phyloP scores from a whole-genome alignment of 1,140 invertebrate genomes.

The Bacillus rossius region DNA sequence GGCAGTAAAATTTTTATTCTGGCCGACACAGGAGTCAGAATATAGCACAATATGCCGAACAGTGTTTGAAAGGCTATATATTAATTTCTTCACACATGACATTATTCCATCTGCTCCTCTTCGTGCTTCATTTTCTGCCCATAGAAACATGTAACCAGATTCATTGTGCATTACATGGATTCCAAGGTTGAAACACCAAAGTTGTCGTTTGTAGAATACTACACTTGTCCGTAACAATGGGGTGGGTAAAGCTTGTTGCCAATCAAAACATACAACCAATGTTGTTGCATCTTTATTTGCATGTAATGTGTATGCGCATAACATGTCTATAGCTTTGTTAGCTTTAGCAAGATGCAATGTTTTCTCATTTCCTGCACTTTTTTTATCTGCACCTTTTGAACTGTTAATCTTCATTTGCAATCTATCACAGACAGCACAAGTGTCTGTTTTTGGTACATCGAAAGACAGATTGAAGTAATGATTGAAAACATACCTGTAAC shows the following conservation, averaged over 20 bases:
- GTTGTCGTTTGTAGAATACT: slow-evolving; percentile 19
- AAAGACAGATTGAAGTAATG: too few species aligned
- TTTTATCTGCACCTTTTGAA: too few species aligned
- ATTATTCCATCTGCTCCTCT: slow-evolving; percentile 17
- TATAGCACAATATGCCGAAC: slow-evolving; percentile 12
- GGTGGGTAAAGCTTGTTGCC: slow-evolving; percentile 37
- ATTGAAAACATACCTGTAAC: too few species aligned
- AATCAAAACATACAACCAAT: slow-evolving; percentile 27
- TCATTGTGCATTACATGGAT: slow-evolving; percentile 17
- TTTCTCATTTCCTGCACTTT: too few species aligned
- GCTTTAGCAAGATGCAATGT: too few species aligned
- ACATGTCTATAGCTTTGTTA: too few species aligned
- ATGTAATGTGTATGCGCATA: too few species aligned
- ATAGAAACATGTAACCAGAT: slow-evolving; percentile 17
- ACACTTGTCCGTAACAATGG: slow-evolving; percentile 27
- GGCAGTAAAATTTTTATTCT: slow-evolving; percentile 18
- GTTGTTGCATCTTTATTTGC: slow-evolving; percentile 14
- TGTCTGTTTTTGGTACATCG: too few species aligned
- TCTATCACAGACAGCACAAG: too few species aligned
- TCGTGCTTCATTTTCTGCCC: slow-evolving; percentile 17
- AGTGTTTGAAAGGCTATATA: slow-evolving; percentile 6
- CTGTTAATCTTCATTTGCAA: too few species aligned
- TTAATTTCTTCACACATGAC: slow-evolving; percentile 22
- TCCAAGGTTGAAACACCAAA: slow-evolving; percentile 20
- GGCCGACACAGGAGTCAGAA: slow-evolving; percentile 17